Conservation (phyloP, 2,888 invertebrate genomes). For the Antheraea assamensis region DNA sequence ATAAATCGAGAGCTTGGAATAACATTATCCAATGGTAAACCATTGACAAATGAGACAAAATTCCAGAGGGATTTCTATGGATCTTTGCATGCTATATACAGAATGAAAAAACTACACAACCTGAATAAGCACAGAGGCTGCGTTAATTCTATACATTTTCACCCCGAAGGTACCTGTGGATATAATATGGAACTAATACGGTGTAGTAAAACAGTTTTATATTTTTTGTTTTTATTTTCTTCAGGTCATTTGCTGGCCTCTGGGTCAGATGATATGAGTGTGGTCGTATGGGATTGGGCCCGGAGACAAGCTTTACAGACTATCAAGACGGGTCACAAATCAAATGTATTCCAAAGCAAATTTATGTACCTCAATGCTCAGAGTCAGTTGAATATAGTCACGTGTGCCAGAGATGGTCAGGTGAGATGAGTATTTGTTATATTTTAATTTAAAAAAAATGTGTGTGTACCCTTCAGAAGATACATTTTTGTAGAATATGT, state of each 20-base stretch:
- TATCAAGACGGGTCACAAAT: slow-evolving; percentile 91
- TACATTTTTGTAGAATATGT: too few relatives aligned
- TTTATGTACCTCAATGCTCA: slow-evolving; percentile 89
- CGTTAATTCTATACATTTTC: slow-evolving; percentile 96
- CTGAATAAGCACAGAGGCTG: slow-evolving; percentile 93
- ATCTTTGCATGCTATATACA: slow-evolving; percentile 90
- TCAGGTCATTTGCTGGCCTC: slow-evolving; percentile 89
- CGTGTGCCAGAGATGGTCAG: slow-evolving; percentile 95
- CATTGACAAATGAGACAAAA: slow-evolving; percentile 69
- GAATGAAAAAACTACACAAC: slow-evolving; percentile 89
- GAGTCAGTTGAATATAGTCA: slow-evolving; percentile 91
- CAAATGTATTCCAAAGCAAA: slow-evolving; percentile 95
- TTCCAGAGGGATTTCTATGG: slow-evolving; percentile 90
- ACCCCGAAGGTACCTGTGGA: slow-evolving; percentile 84
- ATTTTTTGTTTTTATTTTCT: background rate
- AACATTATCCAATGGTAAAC: slow-evolving; percentile 72
- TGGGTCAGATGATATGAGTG: slow-evolving; percentile 94
- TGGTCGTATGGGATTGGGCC: slow-evolving; percentile 96
- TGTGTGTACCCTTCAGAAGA: too few relatives aligned
- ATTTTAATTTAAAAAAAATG: background rate
- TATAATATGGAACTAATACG: background rate
- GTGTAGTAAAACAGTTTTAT: too few relatives aligned
- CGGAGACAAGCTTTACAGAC: slow-evolving; percentile 84
- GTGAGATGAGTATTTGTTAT: slow-evolving; percentile 66
- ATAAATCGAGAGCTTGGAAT: slow-evolving; percentile 84